Conservation (phyloP, 2,113 vertebrate genomes). For the Picathartes gymnocephalus region DNA sequence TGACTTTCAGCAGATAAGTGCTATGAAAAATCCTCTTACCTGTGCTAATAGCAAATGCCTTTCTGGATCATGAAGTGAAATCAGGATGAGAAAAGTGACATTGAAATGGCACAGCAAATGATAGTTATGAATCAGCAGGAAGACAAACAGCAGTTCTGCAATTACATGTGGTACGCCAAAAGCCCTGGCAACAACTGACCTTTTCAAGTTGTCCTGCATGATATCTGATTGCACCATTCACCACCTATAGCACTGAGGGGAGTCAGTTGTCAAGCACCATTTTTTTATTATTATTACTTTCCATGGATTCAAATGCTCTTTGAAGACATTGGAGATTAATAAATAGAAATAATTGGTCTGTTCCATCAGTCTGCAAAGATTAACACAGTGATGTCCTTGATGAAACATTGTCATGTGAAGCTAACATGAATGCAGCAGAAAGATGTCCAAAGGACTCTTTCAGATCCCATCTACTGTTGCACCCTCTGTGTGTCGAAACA, state of each 20-base stretch:
- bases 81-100: conserved; percentile 5
- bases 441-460: background rate
- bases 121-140: conserved; percentile 42
- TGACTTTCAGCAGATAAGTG: conserved; percentile 18
- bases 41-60: background rate
- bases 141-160: conserved; percentile 38
- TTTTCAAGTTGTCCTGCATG: conserved; percentile 37
- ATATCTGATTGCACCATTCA: conserved; percentile 8
- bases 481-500: background rate
- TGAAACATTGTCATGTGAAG: background rate
- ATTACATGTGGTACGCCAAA: background rate
- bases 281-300: conserved; percentile 45
- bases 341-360: conserved; percentile 18
- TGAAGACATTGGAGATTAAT: conserved; percentile 22
- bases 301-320: background rate
- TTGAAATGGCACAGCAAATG: conserved; percentile 34
- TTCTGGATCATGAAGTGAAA: conserved; percentile 18
- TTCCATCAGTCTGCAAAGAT: background rate
- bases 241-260: background rate
- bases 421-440: background rate
- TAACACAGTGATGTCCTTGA: background rate
- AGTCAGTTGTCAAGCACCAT: background rate
- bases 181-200: conserved; percentile 11
- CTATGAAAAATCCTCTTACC: conserved; percentile 36
- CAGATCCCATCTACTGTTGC: background rate